A percentile compares a stretch with the other conserved stretches of the same genome.
Conservation (phyloP, 2,797 vertebrate genomes). For the Eurystomus glaucurus region DNA sequence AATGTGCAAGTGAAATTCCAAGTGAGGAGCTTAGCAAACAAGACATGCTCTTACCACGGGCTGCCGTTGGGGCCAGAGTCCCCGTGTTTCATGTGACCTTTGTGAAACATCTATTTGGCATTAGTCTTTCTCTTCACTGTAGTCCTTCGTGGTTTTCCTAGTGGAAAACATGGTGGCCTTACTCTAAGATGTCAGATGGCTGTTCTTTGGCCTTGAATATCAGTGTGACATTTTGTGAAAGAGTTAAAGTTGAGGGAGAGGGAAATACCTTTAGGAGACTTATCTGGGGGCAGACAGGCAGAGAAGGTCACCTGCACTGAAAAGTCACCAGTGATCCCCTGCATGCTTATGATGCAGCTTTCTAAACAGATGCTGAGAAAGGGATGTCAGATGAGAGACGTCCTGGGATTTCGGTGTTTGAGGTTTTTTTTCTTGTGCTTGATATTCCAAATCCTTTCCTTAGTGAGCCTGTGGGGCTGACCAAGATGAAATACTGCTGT, state of each 20-base stretch:
- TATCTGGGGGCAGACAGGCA: not conserved
- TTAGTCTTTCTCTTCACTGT: not conserved
- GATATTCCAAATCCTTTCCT: not conserved
- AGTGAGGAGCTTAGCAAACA: not conserved
- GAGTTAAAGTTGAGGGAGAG: conserved; percentile 12
- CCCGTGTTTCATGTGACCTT: not conserved
- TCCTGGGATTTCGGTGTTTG: conserved; percentile 21
- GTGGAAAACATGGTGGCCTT: not conserved
- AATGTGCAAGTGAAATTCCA: not conserved
- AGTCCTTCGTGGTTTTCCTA: conserved; percentile 23
- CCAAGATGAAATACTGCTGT: not conserved
- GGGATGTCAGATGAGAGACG: not conserved
- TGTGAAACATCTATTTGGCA: conserved; percentile 6
- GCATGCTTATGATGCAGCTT: not conserved
- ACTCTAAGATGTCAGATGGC: not conserved
- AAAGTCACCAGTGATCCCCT: not conserved
- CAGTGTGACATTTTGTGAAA: conserved; percentile 29
- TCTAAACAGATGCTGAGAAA: not conserved
- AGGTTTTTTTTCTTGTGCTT: not conserved
- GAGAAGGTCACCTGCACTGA: not conserved
- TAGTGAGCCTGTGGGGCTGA: not conserved
- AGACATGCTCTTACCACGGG: rapidly evolving
- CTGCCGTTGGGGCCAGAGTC: not conserved
- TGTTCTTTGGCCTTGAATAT: conserved; percentile 47
- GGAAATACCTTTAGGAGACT: not conserved